Evolutionary conservation across 2,797 vertebrate genomes (phyloP).

Genomic region (Discoglossus pictus): DNA sequence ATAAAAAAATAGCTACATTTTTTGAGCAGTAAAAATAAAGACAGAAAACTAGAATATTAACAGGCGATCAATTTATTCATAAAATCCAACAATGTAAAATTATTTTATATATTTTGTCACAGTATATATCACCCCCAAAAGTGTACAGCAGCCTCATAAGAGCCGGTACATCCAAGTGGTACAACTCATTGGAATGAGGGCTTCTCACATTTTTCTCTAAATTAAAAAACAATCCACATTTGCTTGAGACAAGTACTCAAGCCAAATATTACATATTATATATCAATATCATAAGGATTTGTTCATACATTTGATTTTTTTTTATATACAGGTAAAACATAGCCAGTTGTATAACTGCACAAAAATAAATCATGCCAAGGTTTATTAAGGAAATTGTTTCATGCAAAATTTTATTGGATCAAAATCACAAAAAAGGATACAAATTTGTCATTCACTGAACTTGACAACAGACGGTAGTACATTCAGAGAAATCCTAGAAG

Average conservation of each 20-base stretch:
- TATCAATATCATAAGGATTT: conserved; percentile 19
- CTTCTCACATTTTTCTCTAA: conserved; percentile 22
- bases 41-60: conserved; percentile 50
- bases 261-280: conserved; percentile 49
- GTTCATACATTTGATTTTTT: conserved; percentile 24
- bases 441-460: conserved; percentile 34
- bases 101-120: conserved; percentile 55
- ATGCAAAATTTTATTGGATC: conserved; percentile 8
- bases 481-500: conserved; percentile 41
- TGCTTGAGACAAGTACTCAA: conserved; percentile 42
- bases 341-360: conserved; percentile 39
- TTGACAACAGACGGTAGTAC: conserved; percentile 41
- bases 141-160: conserved; percentile 58
- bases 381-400: conserved; percentile 12
- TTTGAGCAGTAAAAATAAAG: conserved; percentile 55
- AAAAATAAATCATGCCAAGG: conserved; percentile 42
- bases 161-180: conserved; percentile 57
- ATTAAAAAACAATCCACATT: conserved; percentile 35
- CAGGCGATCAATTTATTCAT: conserved; percentile 66
- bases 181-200: conserved; percentile 51
- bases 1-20: too few species aligned
- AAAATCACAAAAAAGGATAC: conserved; percentile 51
- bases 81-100: conserved; percentile 64
- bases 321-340: conserved; percentile 9
- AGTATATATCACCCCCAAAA: conserved; percentile 56